Evolutionary conservation across 2,113 vertebrate genomes (phyloP).

Genomic region (Cisticola juncidis): DNA sequence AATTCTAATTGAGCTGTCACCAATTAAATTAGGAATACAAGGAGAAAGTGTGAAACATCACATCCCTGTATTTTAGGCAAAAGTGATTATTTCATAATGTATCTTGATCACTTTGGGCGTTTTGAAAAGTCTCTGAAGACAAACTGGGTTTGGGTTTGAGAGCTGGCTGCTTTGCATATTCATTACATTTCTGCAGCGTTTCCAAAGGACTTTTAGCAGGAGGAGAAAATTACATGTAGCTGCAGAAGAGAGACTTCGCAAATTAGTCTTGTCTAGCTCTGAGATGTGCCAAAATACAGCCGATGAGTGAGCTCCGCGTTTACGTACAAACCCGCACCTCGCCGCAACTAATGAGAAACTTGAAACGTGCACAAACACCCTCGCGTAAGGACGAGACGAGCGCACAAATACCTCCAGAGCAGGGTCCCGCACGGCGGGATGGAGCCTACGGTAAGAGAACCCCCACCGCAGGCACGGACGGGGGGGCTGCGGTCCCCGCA

Average conservation of each 20-base stretch:
- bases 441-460: background rate
- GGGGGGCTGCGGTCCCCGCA: background rate
- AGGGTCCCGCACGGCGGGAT: background rate
- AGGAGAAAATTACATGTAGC: constrained; percentile 39
- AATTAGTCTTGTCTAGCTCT: constrained; percentile 50
- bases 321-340: background rate
- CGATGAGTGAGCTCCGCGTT: background rate
- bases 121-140: constrained; percentile 46
- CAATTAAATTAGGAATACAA: background rate
- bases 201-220: constrained; percentile 44
- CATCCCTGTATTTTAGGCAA: background rate
- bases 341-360: background rate
- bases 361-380: background rate
- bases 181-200: constrained; percentile 20
- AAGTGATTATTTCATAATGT: constrained; percentile 38
- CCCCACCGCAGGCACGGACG: background rate
- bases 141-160: constrained; percentile 6
- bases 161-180: constrained; percentile 47
- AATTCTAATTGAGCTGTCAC: background rate
- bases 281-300: constrained; percentile 42
- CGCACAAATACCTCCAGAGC: background rate
- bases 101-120: constrained; percentile 30
- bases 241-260: constrained; percentile 25
- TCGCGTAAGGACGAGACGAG: background rate
- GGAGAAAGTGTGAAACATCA: background rate